Base-by-base conservation (phyloP, 2,888 invertebrate species). In the Eueremaeus valkanovi region DNA sequence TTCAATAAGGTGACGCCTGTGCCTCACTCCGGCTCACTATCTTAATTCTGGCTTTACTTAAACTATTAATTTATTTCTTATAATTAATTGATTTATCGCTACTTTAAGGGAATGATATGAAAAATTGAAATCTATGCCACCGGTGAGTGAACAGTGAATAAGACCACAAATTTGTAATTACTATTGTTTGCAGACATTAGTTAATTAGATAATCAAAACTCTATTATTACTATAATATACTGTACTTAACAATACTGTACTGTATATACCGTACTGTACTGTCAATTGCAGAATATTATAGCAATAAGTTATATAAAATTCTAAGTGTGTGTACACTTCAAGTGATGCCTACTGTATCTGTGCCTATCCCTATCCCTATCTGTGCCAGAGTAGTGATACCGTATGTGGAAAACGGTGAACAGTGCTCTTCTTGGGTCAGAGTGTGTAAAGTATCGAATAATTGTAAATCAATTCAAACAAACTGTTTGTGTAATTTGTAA, bases 1-100 rank as follows among this genome's bases (percentile, higher is more conserved):
- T 42, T 6, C 18, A 27, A 42, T 70, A 18, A 70, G 70, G 70
- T 70, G 70, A 70, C 70, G 70, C 70, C 70, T 70, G 9, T 21
- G 40, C 31, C 63, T 36, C 63, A 18, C 63, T 63, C 27, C 9
- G n/a, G 21, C 55, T 55, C 55, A 27, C 61, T 33, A 55, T 24
- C 55, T 66, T 66, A 66, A 66, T 66, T 66, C 66, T 66, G 11
- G 33, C 40, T 66, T 66, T 31, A 66, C 66, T 66, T 66, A 27
- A 68, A 70, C 70, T 70, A 70, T 70, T 70, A 70, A 70, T 70
- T 70, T 70, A 8, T 70, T 70, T 70, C 45, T 27, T 70, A 70
- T 70, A 70, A 70, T 70, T 70, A 70, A 70, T 70, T 70, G 70
- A 70, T 70, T 70, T 70, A 70, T 70, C 16, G 70, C 70, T 45